phyloP scores from a whole-genome alignment of 1,140 invertebrate species.

The Onthophagus taurus region DNA sequence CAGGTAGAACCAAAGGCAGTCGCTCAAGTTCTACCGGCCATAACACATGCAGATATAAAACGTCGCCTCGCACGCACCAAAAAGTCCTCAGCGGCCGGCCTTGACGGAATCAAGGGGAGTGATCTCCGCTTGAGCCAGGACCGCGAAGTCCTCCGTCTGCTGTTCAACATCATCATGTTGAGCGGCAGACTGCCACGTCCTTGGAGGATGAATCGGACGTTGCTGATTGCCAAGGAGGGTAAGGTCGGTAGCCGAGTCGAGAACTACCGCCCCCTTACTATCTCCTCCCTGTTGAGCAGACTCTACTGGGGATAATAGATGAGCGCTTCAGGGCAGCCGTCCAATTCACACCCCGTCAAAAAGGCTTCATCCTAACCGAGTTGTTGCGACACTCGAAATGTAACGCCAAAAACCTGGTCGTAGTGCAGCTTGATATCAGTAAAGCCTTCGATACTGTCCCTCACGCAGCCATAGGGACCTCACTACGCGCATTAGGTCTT shows the following conservation, averaged over 20 bases:
- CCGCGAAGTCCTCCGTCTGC: too few relatives aligned
- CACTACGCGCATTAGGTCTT: conserved; percentile 11
- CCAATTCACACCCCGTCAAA: conserved; percentile 8
- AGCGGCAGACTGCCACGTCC: conserved; percentile 13
- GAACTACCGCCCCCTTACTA: conserved; percentile 9
- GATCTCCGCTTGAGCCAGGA: not conserved
- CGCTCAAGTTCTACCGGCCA: too few relatives aligned
- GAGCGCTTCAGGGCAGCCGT: not conserved
- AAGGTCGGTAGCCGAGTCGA: conserved; percentile 10
- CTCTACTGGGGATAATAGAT: conserved; percentile 11
- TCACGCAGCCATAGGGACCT: conserved; percentile 13
- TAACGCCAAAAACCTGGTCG: conserved; percentile 11
- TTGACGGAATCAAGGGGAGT: conserved; percentile 1
- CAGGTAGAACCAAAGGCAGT: too few relatives aligned
- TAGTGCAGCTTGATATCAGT: conserved; percentile 20
- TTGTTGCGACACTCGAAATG: conserved; percentile 11
- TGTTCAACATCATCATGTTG: conserved; percentile 12
- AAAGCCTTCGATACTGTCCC: conserved; percentile 14
- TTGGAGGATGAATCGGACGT: conserved; percentile 10
- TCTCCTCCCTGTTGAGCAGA: conserved; percentile 7
- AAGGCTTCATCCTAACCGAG: conserved; percentile 11
- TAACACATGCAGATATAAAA: too few relatives aligned
- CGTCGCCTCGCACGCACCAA: not conserved
- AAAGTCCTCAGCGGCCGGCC: conserved; percentile 8
- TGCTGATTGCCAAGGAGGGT: conserved; percentile 5